These are phyloP conservation scores for Pica pica DNA, from an alignment of 2,113 vertebrate genomes.

Conservation along the genomic window DNA sequence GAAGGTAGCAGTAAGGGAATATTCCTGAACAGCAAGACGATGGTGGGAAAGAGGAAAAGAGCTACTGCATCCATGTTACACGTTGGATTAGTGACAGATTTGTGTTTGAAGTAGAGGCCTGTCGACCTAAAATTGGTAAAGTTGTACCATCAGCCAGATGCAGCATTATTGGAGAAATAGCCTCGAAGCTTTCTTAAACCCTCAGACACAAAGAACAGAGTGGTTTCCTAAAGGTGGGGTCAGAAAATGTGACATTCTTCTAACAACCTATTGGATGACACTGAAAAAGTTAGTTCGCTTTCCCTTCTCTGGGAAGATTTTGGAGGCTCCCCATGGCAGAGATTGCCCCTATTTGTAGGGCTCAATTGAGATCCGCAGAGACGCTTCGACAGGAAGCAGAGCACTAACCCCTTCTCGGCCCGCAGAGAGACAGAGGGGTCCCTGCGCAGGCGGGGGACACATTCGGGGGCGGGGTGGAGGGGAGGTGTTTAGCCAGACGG, in stretches of 20 bases:
- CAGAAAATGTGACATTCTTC: background rate
- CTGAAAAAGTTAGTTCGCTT: background rate
- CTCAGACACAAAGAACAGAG: background rate
- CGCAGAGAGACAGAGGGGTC: background rate
- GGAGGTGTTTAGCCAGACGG: no score
- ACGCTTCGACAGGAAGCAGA: accelerated
- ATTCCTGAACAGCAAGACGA: background rate
- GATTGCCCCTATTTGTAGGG: background rate
- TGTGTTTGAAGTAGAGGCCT: background rate
- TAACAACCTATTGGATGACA: background rate
- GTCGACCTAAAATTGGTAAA: background rate
- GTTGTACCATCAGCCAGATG: background rate
- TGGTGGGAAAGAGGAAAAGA: background rate
- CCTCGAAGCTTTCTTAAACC: background rate
- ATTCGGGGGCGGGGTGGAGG: accelerated
- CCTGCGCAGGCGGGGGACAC: no score
- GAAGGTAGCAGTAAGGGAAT: background rate
- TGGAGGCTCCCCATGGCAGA: background rate
- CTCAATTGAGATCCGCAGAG: background rate
- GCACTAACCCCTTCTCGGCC: no score
- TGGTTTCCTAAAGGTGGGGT: background rate
- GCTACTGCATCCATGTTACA: background rate
- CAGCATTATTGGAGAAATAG: background rate
- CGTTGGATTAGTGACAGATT: background rate
- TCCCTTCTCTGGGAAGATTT: background rate